These are phyloP conservation scores for Micromys minutus DNA, from an alignment of 2,113 vertebrate species.

Conservation along the genomic window DNA sequence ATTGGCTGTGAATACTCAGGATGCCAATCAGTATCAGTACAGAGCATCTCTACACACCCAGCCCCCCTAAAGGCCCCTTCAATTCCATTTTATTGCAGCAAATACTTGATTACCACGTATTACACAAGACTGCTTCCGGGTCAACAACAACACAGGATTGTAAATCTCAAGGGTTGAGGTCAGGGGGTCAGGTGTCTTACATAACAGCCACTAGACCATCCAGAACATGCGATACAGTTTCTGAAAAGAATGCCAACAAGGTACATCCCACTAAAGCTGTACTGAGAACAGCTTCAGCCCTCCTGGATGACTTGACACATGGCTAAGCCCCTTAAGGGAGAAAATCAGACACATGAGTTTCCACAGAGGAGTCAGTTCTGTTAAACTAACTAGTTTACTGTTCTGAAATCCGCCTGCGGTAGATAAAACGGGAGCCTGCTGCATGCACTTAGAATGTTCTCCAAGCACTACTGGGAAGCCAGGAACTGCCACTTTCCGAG, in stretches of 20 bases:
- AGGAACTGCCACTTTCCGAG: background rate
- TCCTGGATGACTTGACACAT: background rate
- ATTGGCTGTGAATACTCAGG: background rate
- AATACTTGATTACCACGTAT: background rate
- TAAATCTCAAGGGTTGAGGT: background rate
- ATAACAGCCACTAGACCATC: conserved; percentile 4
- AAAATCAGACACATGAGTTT: background rate
- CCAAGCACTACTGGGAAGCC: background rate
- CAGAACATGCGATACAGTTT: background rate
- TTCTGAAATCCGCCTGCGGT: background rate
- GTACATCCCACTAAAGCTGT: background rate
- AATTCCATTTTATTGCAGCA: background rate
- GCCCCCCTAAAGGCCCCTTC: background rate
- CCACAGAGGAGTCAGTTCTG: background rate
- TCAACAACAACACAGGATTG: background rate
- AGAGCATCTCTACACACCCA: background rate
- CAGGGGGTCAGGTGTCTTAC: background rate
- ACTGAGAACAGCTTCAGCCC: background rate
- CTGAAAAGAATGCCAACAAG: background rate
- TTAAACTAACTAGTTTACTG: conserved; percentile 38
- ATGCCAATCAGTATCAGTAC: background rate
- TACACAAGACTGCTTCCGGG: background rate
- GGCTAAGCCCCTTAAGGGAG: background rate
- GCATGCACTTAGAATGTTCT: background rate
- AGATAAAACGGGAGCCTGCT: background rate